Evolutionary conservation across 2,888 invertebrate genomes (phyloP), one percentile per base, ranked within the genome.

Genomic region (Miltochrista miniata): DNA sequence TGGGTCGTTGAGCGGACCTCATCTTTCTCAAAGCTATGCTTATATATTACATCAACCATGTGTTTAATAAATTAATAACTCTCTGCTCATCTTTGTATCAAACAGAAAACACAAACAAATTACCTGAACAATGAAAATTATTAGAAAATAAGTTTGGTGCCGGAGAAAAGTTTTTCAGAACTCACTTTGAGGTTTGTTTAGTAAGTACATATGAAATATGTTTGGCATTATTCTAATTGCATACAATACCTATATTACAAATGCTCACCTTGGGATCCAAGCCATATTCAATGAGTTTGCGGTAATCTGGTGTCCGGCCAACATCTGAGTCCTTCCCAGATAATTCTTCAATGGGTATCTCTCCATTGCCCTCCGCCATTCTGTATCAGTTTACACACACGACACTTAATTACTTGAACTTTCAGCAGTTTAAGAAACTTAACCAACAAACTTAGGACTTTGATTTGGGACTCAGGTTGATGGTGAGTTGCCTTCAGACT

Each of bases 231-330:
- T 24, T 24, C 5, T 24, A 24, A 7, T 11, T 31, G 2, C 2
- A 31, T 31, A 31, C 5, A 31, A 9, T 31, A 10, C 10, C 31
- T 37, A 42, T 31, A 14, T 31, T 11, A 11, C 31, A 48, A 29
- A 50, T 43, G 59, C 83, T 85, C 74, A 96, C 96, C 94, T 97
- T 97, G 87, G 96, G 96, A 92, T 98, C 97, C 89, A 98, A 95
- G 91, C 98, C 98, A 94, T 98, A 98, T 85, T 98, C 97, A 81
- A 98, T 94, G 78, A 98, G 94, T 94, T 98, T 98, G 85, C 96
- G 95, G 93, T 97, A 98, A 93, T 98, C 98, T 92, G 96, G 97
- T 83, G 97, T 96, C 81, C 95, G 93, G 90, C 95, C 93, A 83
- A 92, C 88, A 79, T 94, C 94, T 76, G 93, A 93, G 87, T 93